Evolutionary conservation across 1,140 invertebrate species (phyloP), one percentile per base, ranked within the genome.

Genomic region (Tribolium madens): DNA sequence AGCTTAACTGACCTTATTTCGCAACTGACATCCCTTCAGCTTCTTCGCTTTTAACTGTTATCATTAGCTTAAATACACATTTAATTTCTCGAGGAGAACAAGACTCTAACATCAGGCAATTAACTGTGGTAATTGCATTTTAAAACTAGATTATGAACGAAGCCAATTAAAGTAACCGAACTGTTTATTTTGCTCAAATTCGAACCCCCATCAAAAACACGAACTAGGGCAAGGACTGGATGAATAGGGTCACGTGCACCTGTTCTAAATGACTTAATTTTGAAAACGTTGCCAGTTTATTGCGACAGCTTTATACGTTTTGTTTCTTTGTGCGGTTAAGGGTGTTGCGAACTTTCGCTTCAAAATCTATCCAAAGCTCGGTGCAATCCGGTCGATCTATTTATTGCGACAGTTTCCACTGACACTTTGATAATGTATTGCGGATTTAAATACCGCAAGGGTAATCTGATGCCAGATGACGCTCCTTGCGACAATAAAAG

Each of bases 401-500:
- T 64, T 64, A 64, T 13, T n/a, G 14, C 57, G 26, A 33, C 21
- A 33, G 57, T 33, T 64, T 64, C 9, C 26, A 13, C 10, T 42
- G 57, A 64, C 57, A 64, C 21, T 33, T 64, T 13, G n/a, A 33
- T 33, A 64, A 64, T 33, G 26, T 64, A 64, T 33, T 10, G 52
- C 10, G 21, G 21, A 33, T 31, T 64, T 64, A 33, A 64, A 31
- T 13, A 64, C 21, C 21, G 14, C 17, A 15, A n/a, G 14, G n/a
- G 50, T 52, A 52, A 9, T 52, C 50, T 15, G 50, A 12, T 18
- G 14, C 52, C 52, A 57, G 52, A 57, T 57, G 52, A 57, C 52
- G 52, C 52, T 57, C 50, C 17, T 57, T 57, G 17, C 52, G 3
- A 64, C 57, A 64, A 64, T 64, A 64, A 64, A 64, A 64, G 26